These are phyloP conservation scores for Cataglyphis hispanica DNA, from an alignment of 1,140 invertebrate species.

Conservation along the genomic window DNA sequence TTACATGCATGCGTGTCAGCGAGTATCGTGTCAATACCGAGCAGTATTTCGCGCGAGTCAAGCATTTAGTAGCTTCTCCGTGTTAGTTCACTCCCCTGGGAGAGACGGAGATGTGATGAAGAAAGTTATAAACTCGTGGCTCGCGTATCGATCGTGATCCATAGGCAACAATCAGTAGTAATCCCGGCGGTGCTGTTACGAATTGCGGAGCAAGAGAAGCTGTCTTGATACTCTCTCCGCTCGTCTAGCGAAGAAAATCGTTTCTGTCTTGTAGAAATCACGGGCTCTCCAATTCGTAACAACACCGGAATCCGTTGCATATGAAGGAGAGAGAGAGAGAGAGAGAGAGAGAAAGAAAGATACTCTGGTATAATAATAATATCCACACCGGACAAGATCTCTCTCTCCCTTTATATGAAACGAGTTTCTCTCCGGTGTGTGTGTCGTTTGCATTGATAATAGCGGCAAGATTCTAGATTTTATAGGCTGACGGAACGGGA, in stretches of 20 bases:
- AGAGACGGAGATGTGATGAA: neutral
- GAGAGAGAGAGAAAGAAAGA: too few relatives aligned
- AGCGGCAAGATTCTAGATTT: slow-evolving; percentile 64
- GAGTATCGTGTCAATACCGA: neutral
- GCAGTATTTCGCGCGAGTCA: slow-evolving; percentile 23
- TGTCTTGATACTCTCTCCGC: neutral
- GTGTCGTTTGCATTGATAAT: slow-evolving; percentile 65
- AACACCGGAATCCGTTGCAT: slow-evolving; percentile 7
- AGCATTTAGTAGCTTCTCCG: slow-evolving; percentile 39
- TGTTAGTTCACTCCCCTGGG: neutral
- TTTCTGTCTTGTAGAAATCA: neutral
- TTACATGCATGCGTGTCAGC: neutral
- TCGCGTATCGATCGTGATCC: slow-evolving; percentile 22
- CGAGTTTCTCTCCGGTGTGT: slow-evolving; percentile 16
- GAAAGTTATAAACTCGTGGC: slow-evolving; percentile 1
- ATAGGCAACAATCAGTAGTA: slow-evolving; percentile 14
- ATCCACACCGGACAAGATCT: too few relatives aligned
- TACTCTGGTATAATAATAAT: too few relatives aligned
- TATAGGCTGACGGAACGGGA: too few relatives aligned
- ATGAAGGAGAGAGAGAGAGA: too few relatives aligned
- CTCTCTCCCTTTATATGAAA: slow-evolving; percentile 5
- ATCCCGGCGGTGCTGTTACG: neutral
- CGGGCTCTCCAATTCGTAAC: neutral
- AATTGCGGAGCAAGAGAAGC: neutral
- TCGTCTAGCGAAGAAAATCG: too few relatives aligned